Percentiles rank a stretch among this genome's conserved stretches.
phyloP scores from a whole-genome alignment of 1,140 invertebrate species.

The Plutomurus gul region DNA sequence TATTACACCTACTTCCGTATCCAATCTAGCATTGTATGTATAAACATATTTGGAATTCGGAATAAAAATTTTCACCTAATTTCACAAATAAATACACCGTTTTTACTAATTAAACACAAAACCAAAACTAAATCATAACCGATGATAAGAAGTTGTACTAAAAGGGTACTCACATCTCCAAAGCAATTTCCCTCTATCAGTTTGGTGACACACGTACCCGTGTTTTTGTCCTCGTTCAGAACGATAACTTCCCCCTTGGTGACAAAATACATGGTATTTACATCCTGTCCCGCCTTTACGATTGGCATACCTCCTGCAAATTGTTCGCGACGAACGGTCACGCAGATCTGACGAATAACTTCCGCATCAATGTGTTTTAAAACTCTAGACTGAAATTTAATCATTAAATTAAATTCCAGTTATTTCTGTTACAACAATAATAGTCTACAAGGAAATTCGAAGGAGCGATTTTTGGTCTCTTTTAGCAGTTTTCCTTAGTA shows the following conservation, averaged over 20 bases:
- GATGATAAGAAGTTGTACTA: too few relatives aligned
- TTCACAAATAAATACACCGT: too few relatives aligned
- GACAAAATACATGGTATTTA: constrained; percentile 48
- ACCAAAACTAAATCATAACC: too few relatives aligned
- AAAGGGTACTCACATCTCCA: constrained; percentile 47
- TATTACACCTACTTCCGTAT: constrained; percentile 44
- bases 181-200: constrained; percentile 49
- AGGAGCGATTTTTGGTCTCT: too few relatives aligned
- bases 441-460: too few relatives aligned
- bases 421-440: too few relatives aligned
- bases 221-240: constrained; percentile 41
- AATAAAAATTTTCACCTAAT: constrained; percentile 44
- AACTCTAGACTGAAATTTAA: constrained; percentile 36
- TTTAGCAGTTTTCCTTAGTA: too few relatives aligned
- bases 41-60: constrained; percentile 39
- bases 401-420: too few relatives aligned
- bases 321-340: constrained; percentile 37
- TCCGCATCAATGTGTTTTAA: constrained; percentile 39
- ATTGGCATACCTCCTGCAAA: constrained; percentile 43
- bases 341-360: constrained; percentile 39
- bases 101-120: too few relatives aligned
- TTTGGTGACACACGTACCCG: constrained; percentile 42
- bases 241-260: constrained; percentile 48
- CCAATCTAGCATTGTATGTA: constrained; percentile 44
- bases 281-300: constrained; percentile 41